These are phyloP conservation scores for Cantharis flavilabris DNA, from an alignment of 2,888 invertebrate genomes.

Conservation along the genomic window DNA sequence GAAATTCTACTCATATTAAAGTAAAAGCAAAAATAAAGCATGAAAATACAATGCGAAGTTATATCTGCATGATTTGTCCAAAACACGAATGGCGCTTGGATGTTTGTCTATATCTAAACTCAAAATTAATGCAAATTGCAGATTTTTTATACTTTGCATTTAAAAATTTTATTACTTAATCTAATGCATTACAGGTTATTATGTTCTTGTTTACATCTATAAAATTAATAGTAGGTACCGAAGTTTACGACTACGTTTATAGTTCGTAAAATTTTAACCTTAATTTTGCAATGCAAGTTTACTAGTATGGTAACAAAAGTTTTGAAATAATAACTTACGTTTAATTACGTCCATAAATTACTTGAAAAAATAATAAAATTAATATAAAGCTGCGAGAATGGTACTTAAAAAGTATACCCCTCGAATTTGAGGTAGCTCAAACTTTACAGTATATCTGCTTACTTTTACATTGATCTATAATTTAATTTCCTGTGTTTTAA, in stretches of 20 bases:
- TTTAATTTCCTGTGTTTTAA: not conserved
- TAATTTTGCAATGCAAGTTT: slow-evolving; percentile 12
- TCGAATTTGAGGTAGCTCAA: not conserved
- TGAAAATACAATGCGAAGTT: not conserved
- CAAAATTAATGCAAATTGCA: not conserved
- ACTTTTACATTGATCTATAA: not conserved
- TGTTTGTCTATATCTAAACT: not conserved
- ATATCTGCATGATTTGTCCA: not conserved
- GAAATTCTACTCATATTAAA: not conserved
- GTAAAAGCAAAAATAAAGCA: not conserved
- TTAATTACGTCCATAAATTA: slow-evolving; percentile 20
- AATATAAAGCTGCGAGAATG: not conserved
- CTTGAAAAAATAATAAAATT: slow-evolving; percentile 3
- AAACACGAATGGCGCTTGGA: not conserved
- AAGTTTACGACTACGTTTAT: slow-evolving; percentile 26
- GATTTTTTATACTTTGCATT: not conserved
- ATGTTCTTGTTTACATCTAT: slow-evolving; percentile 26
- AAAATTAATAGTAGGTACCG: slow-evolving; percentile 26
- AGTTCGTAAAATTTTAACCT: slow-evolving; percentile 21
- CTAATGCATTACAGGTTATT: slow-evolving; percentile 15
- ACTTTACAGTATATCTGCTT: not conserved
- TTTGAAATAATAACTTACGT: slow-evolving; percentile 14
- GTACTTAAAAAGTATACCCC: not conserved
- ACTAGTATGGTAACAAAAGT: slow-evolving; percentile 15
- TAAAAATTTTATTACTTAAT: slow-evolving; percentile 11